These are phyloP conservation scores for Hemaris fuciformis DNA, from an alignment of 2,888 invertebrate species.

Conservation along the genomic window DNA sequence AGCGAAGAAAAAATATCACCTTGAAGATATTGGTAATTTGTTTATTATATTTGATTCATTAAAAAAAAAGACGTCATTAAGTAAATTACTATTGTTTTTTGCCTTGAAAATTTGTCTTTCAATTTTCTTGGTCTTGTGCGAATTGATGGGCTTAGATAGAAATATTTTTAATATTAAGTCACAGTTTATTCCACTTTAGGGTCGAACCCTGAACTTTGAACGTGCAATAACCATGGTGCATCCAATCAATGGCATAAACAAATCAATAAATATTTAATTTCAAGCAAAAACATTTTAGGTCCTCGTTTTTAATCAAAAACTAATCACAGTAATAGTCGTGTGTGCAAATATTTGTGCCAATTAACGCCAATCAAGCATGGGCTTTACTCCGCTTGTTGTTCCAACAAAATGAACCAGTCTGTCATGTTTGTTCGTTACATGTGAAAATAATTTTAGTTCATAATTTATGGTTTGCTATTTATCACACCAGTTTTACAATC, in stretches of 20 bases:
- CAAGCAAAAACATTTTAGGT: neutral
- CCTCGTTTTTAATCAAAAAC: neutral
- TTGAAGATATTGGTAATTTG: no score
- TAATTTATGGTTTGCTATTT: neutral
- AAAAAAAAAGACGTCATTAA: no score
- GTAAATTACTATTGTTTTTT: no score
- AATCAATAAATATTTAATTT: neutral
- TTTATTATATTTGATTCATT: no score
- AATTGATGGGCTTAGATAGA: no score
- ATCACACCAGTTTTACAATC: neutral
- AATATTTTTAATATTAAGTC: no score
- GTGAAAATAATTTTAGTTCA: neutral
- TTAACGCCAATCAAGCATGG: slow-evolving; percentile 2
- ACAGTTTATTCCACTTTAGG: no score
- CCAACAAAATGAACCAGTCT: neutral
- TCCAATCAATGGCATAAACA: neutral
- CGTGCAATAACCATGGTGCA: no score
- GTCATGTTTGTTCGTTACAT: neutral
- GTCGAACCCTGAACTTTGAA: no score
- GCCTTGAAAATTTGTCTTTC: no score
- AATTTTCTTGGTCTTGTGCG: no score
- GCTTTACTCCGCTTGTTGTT: neutral
- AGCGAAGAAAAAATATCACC: no score
- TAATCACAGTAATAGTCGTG: neutral
- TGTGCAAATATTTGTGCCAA: slow-evolving; percentile 7